These are phyloP conservation scores for Abramis brama DNA, from an alignment of 2,113 vertebrate genomes.

Conservation along the genomic window DNA sequence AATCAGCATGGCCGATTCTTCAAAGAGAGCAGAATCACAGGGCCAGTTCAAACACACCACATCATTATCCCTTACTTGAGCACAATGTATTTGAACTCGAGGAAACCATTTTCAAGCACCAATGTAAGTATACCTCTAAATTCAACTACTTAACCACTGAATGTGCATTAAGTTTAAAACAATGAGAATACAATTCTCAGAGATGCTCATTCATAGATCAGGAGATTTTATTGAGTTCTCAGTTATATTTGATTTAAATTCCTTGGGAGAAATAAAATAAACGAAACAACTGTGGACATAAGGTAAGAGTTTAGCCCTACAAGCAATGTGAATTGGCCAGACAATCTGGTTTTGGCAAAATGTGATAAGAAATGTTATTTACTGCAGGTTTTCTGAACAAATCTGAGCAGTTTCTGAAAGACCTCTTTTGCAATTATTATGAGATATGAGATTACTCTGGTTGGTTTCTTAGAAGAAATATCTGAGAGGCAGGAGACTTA, in stretches of 20 bases:
- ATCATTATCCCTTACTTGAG: constrained; percentile 1
- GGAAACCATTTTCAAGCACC: not conserved
- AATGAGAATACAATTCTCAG: not conserved
- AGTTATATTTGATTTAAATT: not conserved
- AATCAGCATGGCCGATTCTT: not conserved
- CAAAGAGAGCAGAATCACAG: not conserved
- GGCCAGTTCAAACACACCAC: constrained; percentile 23
- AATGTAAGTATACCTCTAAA: constrained; percentile 9
- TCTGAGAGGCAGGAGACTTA: too few relatives aligned
- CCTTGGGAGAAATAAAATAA: not conserved
- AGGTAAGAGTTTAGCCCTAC: not conserved
- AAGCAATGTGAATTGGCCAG: not conserved
- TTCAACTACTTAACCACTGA: constrained; percentile 11
- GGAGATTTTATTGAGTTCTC: not conserved
- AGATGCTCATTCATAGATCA: not conserved
- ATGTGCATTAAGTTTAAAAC: not conserved
- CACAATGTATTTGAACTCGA: not conserved
- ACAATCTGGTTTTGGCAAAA: not conserved
- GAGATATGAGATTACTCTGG: not conserved
- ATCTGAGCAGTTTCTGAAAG: not conserved
- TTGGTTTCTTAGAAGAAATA: not conserved
- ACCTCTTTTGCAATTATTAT: not conserved
- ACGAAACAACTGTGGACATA: not conserved
- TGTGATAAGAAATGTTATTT: not conserved
- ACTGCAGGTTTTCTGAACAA: not conserved